Percentiles rank a stretch among this genome's conserved stretches.
phyloP scores from a whole-genome alignment of 1,140 invertebrate species.

The Conus betulinus region DNA sequence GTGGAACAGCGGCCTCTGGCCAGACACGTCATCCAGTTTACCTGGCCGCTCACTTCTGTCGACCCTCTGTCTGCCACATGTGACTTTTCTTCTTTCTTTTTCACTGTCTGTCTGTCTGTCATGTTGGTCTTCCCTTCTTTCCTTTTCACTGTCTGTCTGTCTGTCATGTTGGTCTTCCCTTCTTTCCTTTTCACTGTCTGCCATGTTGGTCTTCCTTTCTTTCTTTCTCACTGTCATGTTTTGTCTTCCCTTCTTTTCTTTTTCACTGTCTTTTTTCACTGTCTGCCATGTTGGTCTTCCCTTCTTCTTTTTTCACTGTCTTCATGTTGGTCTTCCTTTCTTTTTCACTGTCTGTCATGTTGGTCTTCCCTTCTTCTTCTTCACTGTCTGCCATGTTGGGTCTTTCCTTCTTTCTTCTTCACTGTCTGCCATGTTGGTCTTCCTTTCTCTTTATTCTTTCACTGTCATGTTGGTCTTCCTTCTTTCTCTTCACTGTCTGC shows the following conservation, averaged over 20 bases:
- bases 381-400: not conserved
- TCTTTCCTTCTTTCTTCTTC: not conserved
- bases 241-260: not conserved
- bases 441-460: not conserved
- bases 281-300: no score
- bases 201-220: no score
- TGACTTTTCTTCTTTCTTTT: not conserved
- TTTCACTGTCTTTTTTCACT: not conserved
- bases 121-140: not conserved
- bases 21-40: not conserved
- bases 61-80: slow-evolving; percentile 18
- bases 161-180: no score
- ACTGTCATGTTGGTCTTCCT: not conserved
- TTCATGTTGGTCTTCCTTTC: not conserved
- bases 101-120: not conserved
- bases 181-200: no score
- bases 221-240: no score
- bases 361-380: not conserved
- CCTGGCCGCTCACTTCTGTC: slow-evolving; percentile 1
- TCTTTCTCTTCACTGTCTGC: no score
- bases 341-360: no score
- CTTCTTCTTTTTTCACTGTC: not conserved
- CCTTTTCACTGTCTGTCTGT: no score
- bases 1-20: slow-evolving; percentile 7
- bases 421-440: not conserved